phyloP scores from a whole-genome alignment of 1,140 invertebrate genomes.

The Steinernema feltiae region DNA sequence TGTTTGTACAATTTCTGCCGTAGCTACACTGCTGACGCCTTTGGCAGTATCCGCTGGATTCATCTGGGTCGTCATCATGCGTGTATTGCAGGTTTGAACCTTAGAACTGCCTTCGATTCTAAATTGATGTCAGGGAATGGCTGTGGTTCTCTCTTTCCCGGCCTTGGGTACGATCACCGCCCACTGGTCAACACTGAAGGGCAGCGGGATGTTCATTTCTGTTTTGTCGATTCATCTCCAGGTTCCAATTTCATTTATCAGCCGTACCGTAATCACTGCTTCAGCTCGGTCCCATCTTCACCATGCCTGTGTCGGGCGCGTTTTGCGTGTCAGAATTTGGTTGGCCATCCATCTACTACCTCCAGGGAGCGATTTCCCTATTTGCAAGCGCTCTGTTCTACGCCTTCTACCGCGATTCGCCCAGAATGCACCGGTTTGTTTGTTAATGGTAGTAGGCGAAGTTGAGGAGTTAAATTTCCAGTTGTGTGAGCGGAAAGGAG shows the following conservation, averaged over 20 bases:
- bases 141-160: conserved; percentile 13
- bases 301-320: conserved; percentile 44
- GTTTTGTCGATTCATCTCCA: conserved; percentile 22
- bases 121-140: conserved; percentile 8
- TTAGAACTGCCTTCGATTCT: neutral
- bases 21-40: neutral
- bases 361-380: conserved; percentile 24
- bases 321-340: conserved; percentile 35
- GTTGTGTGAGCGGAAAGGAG: neutral
- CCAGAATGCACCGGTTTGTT: conserved; percentile 26
- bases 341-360: conserved; percentile 41
- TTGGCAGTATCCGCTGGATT: neutral
- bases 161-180: conserved; percentile 16
- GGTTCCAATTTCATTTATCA: neutral
- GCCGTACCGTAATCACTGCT: neutral
- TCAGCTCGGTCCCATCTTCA: conserved; percentile 28
- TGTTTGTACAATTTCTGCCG: neutral
- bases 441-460: neutral
- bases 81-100: conserved; percentile 12
- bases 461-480: neutral
- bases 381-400: conserved; percentile 26
- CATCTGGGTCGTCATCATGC: conserved; percentile 13
- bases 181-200: conserved; percentile 10
- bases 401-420: conserved; percentile 31
- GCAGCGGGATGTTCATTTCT: conserved; percentile 7